Conservation (phyloP, 2,113 vertebrate genomes). For the Perca fluviatilis region DNA sequence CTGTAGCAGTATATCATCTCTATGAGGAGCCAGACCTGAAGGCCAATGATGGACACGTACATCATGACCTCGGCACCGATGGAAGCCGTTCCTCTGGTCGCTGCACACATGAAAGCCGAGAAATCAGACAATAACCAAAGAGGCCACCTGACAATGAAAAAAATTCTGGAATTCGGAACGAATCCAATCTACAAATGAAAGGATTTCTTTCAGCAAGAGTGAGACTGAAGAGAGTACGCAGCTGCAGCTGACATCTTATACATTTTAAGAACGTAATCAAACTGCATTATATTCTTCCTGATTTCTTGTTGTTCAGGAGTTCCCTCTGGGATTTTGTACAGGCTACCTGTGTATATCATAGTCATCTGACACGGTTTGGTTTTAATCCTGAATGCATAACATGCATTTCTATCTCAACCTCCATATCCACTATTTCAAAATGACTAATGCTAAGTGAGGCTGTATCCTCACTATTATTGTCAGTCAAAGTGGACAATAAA, state of each 20-base stretch:
- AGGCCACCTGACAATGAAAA: background rate
- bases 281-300: background rate
- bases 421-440: background rate
- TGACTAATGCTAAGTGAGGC: background rate
- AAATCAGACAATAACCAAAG: background rate
- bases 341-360: background rate
- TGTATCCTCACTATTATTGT: background rate
- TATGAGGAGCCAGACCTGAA: constrained; percentile 93
- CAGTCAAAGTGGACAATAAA: background rate
- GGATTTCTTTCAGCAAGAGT: background rate
- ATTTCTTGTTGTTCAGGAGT: background rate
- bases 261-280: background rate
- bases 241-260: background rate
- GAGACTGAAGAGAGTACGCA: background rate
- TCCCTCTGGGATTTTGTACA: background rate
- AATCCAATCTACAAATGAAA: background rate
- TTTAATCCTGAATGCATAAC: background rate
- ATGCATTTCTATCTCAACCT: background rate
- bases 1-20: constrained; percentile 96
- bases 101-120: constrained; percentile 68
- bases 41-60: constrained; percentile 93
- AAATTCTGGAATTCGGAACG: background rate
- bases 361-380: background rate
- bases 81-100: constrained; percentile 89
- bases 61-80: constrained; percentile 95